Evolutionary conservation across 2,113 vertebrate species (phyloP).

Genomic region (Engystomops pustulosus): DNA sequence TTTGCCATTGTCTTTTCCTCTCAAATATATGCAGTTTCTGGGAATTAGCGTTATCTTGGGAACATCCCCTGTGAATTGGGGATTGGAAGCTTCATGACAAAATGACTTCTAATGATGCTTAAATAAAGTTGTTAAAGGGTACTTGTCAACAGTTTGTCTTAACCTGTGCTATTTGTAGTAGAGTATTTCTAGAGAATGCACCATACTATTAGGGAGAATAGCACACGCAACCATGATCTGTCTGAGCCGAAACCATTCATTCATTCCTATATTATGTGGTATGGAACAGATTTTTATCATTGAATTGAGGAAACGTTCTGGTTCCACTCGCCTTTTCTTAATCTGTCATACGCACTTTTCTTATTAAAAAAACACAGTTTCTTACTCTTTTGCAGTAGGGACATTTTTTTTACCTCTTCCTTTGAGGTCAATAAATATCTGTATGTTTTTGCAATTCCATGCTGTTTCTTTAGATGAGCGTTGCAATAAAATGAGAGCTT

Average conservation of each 20-base stretch:
- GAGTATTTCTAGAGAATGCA: not conserved
- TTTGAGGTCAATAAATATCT: conserved; percentile 39
- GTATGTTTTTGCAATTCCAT: conserved; percentile 18
- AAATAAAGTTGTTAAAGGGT: conserved; percentile 24
- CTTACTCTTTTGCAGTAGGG: not conserved
- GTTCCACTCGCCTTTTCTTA: not conserved
- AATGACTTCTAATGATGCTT: conserved; percentile 26
- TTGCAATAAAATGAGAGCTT: conserved; percentile 28
- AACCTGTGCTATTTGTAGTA: conserved; percentile 27
- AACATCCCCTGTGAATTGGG: conserved; percentile 25
- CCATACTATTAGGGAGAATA: not conserved
- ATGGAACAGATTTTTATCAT: conserved; percentile 15
- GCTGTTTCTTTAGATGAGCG: conserved; percentile 23
- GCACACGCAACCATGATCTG: not conserved
- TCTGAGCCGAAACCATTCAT: not conserved
- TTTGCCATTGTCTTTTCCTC: not conserved
- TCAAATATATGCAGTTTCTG: conserved; percentile 22
- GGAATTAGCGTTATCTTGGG: conserved; percentile 24
- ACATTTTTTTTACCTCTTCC: not conserved
- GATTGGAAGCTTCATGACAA: conserved; percentile 12
- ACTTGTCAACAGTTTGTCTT: conserved; percentile 33
- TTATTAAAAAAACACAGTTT: conserved; percentile 25
- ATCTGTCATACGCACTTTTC: conserved; percentile 5
- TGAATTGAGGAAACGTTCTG: not conserved
- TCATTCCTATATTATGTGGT: not conserved